Evolutionary conservation across 1,140 invertebrate genomes (phyloP), one percentile per base, ranked within the genome.

Genomic region (Leptinotarsa lineolata): DNA sequence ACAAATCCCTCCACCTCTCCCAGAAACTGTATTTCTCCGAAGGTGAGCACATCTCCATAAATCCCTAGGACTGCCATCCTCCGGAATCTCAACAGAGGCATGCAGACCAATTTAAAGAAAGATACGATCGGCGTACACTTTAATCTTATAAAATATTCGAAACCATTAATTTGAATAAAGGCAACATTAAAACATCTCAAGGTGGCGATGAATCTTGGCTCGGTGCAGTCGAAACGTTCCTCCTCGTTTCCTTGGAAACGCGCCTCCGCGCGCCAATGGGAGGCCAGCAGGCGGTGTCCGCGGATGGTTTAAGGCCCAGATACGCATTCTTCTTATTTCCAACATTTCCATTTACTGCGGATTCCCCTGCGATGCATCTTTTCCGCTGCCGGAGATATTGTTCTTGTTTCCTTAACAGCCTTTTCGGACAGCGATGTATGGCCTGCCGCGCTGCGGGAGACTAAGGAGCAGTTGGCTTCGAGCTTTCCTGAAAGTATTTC

Each of bases 121-220:
- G 76, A 76, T 81, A 81, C 80, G 80, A 77, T 75, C 75, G 75
- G 66, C 67, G 61, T 70, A 73, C 74, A 77, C 77, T 80, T 80
- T 81, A 82, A 81, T 80, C 77, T 80, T 81, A 79, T 80, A 80
- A 81, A 80, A 82, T 82, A 83, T 81, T 81, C 78, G 77, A 77
- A 79, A 73, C 77, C 81, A 81, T 84, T 84, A 84, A 84, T 84
- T 84, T 84, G 83, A 84, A 84, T 84, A 84, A 84, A 84, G 81
- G 81, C 82, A 84, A 84, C 83, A 83, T 84, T 84, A 84, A 82
- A 83, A 81, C 82, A 81, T 84, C 83, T 84, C 83, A 82, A 84
- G 83, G 83, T 84, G 83, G 81, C 82, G 74, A 83, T 84, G 83
- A 83, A 84, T 84, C 83, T 82, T 69, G 74, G 68, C 75, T 74